Evolutionary conservation across 2,888 invertebrate genomes (phyloP).

Genomic region (Hyposoter dolosus): DNA sequence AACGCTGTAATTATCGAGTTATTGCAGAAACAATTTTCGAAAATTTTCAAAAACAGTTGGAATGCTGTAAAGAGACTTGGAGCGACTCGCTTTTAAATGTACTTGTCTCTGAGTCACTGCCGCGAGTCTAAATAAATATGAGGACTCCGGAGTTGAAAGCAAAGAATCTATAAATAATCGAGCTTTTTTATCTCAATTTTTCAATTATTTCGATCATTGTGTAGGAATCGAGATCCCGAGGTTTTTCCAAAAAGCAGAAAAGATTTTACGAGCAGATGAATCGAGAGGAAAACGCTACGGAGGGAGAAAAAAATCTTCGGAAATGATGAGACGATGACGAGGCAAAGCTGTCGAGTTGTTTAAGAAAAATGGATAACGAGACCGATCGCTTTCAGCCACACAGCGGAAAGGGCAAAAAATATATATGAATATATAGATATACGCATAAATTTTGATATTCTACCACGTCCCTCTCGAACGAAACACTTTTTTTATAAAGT

Average conservation of each 20-base stretch:
- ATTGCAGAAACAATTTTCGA: too few relatives aligned
- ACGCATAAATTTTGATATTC: background rate
- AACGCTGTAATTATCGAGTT: too few relatives aligned
- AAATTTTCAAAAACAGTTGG: too few relatives aligned
- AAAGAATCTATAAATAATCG: background rate
- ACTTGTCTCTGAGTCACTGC: too few relatives aligned
- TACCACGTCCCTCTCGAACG: background rate
- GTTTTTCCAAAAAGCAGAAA: constrained; percentile 15
- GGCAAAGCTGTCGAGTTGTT: constrained; percentile 75
- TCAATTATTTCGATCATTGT: constrained; percentile 4
- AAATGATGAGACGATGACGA: constrained; percentile 81
- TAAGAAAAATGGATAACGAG: constrained; percentile 78
- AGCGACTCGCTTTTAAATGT: too few relatives aligned
- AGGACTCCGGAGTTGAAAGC: background rate
- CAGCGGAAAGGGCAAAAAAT: constrained; percentile 26
- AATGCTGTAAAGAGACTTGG: too few relatives aligned
- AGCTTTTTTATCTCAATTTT: constrained; percentile 3
- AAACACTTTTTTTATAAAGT: constrained; percentile 30
- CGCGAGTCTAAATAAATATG: background rate
- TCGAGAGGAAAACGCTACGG: constrained; percentile 42
- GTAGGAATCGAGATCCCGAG: constrained; percentile 3
- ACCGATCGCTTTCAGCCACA: constrained; percentile 42
- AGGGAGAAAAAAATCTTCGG: constrained; percentile 69
- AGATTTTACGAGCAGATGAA: constrained; percentile 56
- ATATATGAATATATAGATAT: background rate